These are phyloP conservation scores for Auanema sp. DNA, from an alignment of 2,888 invertebrate genomes.

Conservation along the genomic window DNA sequence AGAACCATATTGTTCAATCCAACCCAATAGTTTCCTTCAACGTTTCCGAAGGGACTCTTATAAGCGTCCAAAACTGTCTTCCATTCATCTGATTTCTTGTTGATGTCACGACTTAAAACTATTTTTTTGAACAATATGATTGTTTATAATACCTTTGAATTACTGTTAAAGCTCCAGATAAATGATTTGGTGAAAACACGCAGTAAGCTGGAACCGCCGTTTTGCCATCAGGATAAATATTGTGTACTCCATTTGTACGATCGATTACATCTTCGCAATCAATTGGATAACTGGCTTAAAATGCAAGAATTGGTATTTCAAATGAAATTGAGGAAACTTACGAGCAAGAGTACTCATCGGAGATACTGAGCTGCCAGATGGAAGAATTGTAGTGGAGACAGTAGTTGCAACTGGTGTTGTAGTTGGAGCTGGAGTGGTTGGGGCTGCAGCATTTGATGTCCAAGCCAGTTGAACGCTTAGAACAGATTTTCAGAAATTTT, in stretches of 20 bases:
- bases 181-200: not conserved
- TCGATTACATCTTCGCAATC: no score
- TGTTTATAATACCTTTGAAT: not conserved
- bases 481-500: not conserved
- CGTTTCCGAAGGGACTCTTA: constrained; percentile 21
- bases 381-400: no score
- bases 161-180: not conserved
- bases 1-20: constrained; percentile 39
- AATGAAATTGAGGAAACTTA: no score
- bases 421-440: constrained; percentile 14
- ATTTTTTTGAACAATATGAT: not conserved
- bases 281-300: no score
- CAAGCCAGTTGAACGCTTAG: constrained; percentile 21
- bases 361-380: constrained; percentile 9
- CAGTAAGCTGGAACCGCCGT: not conserved
- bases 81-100: constrained; percentile 8
- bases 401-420: not conserved
- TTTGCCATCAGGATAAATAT: not conserved
- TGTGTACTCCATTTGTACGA: not conserved
- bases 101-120: constrained; percentile 18
- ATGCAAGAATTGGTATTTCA: no score
- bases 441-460: constrained; percentile 23
- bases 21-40: constrained; percentile 33
- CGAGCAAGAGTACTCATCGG: no score
- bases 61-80: constrained; percentile 22